Evolutionary conservation across 2,113 vertebrate genomes (phyloP), one percentile per base, ranked within the genome.

Genomic region (Lethenteron camtschaticum): DNA sequence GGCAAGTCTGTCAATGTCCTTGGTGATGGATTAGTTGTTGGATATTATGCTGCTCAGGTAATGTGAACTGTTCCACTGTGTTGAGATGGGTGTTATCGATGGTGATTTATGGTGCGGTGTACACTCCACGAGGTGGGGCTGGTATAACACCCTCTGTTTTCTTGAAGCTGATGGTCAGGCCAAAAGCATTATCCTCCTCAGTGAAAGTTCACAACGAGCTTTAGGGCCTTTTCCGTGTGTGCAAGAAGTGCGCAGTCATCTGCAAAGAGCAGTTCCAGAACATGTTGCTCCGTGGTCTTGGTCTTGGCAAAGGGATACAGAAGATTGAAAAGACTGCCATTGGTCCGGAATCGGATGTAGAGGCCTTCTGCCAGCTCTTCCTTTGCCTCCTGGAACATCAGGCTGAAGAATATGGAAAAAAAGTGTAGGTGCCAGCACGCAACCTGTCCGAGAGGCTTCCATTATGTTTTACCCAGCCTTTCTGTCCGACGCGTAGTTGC

Each of bases 381-480:
- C 59, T 63, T 63, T 63, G 59, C 59, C 59, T 63, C 59, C 59
- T 63, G 59, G 13, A 63, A 18, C 59, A 63, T 63, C 59, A 63
- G 13, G 59, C 59, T 63, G 59, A 63, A 63, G 59, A 63, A 63
- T 13, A 63, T 63, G 13, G 59, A 63, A 63, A 63, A 20, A 63
- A 18, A 63, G 59, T 13, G 59, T 63, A 6, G 59, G 59, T 14
- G 59, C 59, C 13, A 63, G 59, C 59, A 63, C 59, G 59, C 59
- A 63, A 63, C 13, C 59, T 63, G 16, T 63, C 59, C 16, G 59
- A 63, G 59, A 63, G 16, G 59, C 13, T 63, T 18, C 59, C 59
- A 18, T 63, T 63, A 8, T 63, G 59, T 18, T 63, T 63, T 13
- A 63, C 59, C 59, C 16, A 18, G 16, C 59, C 13, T 63, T 63